Evolutionary conservation across 2,113 vertebrate genomes (phyloP), one percentile per base, ranked within the genome.

Genomic region (Scatophagus argus): DNA sequence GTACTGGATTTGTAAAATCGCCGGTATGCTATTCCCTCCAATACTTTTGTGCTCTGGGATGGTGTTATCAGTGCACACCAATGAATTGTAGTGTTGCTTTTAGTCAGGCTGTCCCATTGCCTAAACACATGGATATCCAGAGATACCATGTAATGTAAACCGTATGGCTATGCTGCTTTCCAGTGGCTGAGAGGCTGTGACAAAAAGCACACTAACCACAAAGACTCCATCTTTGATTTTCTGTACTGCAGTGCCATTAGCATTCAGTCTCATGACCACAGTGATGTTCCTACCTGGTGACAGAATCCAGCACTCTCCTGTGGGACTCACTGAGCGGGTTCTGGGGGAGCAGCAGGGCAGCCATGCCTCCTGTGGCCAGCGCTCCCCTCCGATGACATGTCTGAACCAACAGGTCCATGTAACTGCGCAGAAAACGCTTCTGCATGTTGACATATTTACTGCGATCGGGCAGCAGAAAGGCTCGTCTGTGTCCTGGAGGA

Each of bases 371-470:
- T 0, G 95, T 96, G 71, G 95, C 95, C 79, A 95, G 69, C 1
- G 92, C 91, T 6, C 92, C 90, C 14, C 88, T 85, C 8, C 83
- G 80, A 59, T 95, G 93, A 65, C 89, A 93, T 0, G 84, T 94
- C 88, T 93, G 90, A 36, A 94, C 90, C 81, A 93, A 55, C 61
- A 95, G 89, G 41, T 92, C 92, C 94, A 94, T 96, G 91, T 91
- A 94, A 80, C 91, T 93, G 62, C 73, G 92, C 52, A 96, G 92
- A 31, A 95, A 96, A 16, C 56, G 91, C 75, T 96, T 95, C 81
- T 96, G 94, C 94, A 96, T 96, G 89, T 95, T 94, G 38, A 96
- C 93, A 2, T 95, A 96, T 78, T 95, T 95, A 71, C 93, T 94
- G 67, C 92, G 90, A 69, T 95, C 93, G 0, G 95, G 95, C 29